Evolutionary conservation across 2,888 invertebrate species (phyloP).

Genomic region (Celastrina argiolus): DNA sequence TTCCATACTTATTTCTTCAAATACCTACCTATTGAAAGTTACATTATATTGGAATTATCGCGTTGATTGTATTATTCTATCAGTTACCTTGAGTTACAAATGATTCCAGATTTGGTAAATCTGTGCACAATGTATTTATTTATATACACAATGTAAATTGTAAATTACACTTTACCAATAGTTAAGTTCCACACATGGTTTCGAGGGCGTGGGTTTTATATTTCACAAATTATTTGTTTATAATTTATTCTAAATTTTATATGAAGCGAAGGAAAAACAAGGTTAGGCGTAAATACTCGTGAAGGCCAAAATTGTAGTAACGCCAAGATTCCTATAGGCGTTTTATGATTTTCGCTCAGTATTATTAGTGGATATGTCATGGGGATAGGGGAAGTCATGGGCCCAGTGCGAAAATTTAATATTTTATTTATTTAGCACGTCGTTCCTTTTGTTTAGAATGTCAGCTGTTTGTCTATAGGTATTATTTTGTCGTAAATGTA

Average conservation of each 20-base stretch:
- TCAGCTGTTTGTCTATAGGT: slow-evolving; percentile 16
- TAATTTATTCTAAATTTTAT: slow-evolving; percentile 18
- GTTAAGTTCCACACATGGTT: slow-evolving; percentile 3
- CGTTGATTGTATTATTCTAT: neutral
- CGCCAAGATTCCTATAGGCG: slow-evolving; percentile 53
- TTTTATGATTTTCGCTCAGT: slow-evolving; percentile 70
- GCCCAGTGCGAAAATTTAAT: slow-evolving; percentile 49
- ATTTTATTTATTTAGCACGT: slow-evolving; percentile 18
- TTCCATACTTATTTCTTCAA: neutral
- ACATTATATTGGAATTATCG: neutral
- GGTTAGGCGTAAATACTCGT: slow-evolving; percentile 46
- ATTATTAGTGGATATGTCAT: slow-evolving; percentile 62
- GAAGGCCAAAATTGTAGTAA: slow-evolving; percentile 71
- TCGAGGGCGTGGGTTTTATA: neutral
- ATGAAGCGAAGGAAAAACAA: slow-evolving; percentile 19
- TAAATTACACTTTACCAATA: slow-evolving; percentile 14
- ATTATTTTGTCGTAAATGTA: slow-evolving; percentile 17
- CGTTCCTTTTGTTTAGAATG: slow-evolving; percentile 19
- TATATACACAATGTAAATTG: neutral
- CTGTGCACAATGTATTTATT: neutral
- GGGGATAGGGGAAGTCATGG: slow-evolving; percentile 49
- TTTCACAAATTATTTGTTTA: neutral
- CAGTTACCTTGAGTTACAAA: neutral
- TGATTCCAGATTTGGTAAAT: neutral
- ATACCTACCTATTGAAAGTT: neutral